A percentile compares a stretch with the other conserved stretches of the same genome.
Conservation (phyloP, 2,888 invertebrate species). For the Scelioninae gen. 1 region DNA sequence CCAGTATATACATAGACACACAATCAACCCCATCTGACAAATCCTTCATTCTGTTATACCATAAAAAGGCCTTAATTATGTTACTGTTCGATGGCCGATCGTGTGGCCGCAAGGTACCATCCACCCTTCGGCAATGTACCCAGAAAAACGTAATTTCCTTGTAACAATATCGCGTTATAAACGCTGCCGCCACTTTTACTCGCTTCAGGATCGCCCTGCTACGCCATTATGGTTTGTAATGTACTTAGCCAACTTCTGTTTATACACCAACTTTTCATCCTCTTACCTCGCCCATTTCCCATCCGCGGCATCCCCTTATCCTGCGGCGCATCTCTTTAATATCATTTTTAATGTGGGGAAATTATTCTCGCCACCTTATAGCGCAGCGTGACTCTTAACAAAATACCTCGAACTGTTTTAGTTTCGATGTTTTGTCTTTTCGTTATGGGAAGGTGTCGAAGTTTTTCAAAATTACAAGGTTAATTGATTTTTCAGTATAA, state of each 20-base stretch:
- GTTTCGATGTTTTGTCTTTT: too few relatives aligned
- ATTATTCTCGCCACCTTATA: slow-evolving; percentile 80
- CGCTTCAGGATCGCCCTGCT: too few relatives aligned
- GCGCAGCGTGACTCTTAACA: slow-evolving; percentile 48
- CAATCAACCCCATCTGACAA: too few relatives aligned
- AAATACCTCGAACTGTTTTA: too few relatives aligned
- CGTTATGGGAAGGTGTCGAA: too few relatives aligned
- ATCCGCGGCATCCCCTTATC: slow-evolving; percentile 78
- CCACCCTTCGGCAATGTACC: slow-evolving; percentile 72
- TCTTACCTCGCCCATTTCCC: slow-evolving; percentile 53
- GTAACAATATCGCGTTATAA: slow-evolving; percentile 84
- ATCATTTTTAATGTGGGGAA: slow-evolving; percentile 83
- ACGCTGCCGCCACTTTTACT: slow-evolving; percentile 79
- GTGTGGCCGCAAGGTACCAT: slow-evolving; percentile 54
- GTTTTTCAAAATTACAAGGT: too few relatives aligned
- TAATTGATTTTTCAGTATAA: too few relatives aligned
- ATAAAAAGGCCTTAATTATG: slow-evolving; percentile 14
- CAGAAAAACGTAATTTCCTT: slow-evolving; percentile 84
- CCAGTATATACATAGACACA: too few relatives aligned
- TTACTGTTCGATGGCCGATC: slow-evolving; percentile 51
- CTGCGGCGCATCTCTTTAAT: slow-evolving; percentile 80
- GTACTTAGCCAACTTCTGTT: slow-evolving; percentile 84
- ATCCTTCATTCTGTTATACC: too few relatives aligned
- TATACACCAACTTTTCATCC: slow-evolving; percentile 83
- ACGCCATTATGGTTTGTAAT: slow-evolving; percentile 84